phyloP scores from a whole-genome alignment of 2,113 vertebrate genomes.

The Corythornis vintsioides region DNA sequence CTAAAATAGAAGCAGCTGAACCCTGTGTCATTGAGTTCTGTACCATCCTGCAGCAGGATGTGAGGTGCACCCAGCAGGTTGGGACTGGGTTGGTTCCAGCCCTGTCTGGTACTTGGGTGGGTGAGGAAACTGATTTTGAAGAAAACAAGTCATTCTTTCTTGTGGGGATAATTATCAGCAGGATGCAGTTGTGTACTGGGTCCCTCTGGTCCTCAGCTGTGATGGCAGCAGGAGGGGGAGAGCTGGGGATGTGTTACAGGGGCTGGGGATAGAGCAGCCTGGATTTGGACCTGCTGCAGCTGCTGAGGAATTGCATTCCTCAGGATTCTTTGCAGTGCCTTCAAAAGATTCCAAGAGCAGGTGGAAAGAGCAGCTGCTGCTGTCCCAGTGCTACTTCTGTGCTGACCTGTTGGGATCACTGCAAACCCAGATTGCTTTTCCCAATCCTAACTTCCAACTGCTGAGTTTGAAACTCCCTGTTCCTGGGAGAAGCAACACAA shows the following conservation, averaged over 20 bases:
- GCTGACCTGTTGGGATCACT: neutral
- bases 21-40: neutral
- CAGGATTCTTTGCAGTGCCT: neutral
- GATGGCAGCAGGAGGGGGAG: neutral
- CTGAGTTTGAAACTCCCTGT: neutral
- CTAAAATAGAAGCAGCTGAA: neutral
- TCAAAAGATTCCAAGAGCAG: neutral
- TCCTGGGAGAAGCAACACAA: neutral
- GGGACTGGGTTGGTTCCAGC: neutral
- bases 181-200: neutral
- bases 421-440: neutral
- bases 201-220: fast-evolving
- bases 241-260: neutral
- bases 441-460: neutral
- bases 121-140: neutral
- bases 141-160: neutral
- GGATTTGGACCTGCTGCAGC: neutral
- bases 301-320: neutral
- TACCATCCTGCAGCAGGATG: fast-evolving
- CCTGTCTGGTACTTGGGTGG: fast-evolving
- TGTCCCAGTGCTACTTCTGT: neutral
- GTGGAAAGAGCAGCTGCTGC: neutral
- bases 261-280: neutral
- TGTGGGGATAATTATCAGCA: neutral
- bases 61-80: neutral